Evolutionary conservation across 2,797 vertebrate species (phyloP).

Genomic region (Tragelaphus eurycerus): DNA sequence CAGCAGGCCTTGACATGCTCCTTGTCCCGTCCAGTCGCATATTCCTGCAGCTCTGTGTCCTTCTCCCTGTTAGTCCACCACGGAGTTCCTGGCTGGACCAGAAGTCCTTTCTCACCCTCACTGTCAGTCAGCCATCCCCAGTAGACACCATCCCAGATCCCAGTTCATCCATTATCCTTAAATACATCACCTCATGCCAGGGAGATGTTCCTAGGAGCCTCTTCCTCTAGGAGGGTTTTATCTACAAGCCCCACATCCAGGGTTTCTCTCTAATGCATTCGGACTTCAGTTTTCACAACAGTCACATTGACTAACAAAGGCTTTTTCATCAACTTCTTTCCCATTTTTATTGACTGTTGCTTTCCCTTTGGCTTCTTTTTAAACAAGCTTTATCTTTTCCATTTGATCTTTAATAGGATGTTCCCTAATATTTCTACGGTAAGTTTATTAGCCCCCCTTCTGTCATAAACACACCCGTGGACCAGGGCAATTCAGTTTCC

Average conservation of each 20-base stretch:
- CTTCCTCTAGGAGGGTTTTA: no score
- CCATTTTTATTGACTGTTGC: neutral
- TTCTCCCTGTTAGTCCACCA: neutral
- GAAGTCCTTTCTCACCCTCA: neutral
- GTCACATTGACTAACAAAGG: neutral
- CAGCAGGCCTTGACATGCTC: neutral
- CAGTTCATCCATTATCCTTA: neutral
- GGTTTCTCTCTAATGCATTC: neutral
- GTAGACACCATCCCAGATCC: no score
- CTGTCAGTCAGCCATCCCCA: neutral
- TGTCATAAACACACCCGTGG: neutral
- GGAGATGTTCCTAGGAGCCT: neutral
- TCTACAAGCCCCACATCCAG: neutral
- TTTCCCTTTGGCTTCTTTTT: neutral
- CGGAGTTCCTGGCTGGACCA: neutral
- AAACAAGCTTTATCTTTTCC: neutral
- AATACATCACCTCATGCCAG: neutral
- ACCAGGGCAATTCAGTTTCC: neutral
- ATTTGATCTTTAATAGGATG: neutral
- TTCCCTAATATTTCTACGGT: neutral
- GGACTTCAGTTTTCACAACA: neutral
- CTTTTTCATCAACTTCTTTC: neutral
- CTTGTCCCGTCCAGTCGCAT: accelerated
- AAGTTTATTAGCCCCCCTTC: neutral
- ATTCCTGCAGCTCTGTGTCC: neutral